Percentiles rank a stretch among this genome's conserved stretches.
Conservation (phyloP, 2,797 vertebrate genomes). For the Diceros bicornis region DNA sequence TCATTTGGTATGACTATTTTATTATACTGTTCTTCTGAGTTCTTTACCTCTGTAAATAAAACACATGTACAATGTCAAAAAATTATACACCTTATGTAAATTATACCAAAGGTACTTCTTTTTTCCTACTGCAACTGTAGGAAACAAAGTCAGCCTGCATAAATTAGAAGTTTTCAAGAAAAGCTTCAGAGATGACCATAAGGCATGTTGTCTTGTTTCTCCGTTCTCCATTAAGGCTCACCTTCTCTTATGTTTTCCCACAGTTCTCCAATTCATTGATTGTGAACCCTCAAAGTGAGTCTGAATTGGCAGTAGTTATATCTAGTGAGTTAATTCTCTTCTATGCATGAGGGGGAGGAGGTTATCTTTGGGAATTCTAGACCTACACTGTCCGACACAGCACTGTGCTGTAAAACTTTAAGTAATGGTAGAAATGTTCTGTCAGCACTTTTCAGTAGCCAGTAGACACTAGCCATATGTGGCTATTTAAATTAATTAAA, state of each 20-base stretch:
- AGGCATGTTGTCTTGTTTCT: no score
- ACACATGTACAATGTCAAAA: background rate
- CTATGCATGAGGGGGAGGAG: no score
- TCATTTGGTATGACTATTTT: constrained; percentile 97
- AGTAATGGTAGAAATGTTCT: background rate
- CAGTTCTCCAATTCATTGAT: background rate
- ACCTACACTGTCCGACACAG: background rate
- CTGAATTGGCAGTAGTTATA: background rate
- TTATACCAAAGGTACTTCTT: background rate
- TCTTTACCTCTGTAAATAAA: constrained; percentile 93
- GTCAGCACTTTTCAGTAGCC: background rate
- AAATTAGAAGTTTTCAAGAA: background rate
- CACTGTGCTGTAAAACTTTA: background rate
- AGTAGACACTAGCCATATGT: background rate
- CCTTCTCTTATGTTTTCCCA: background rate
- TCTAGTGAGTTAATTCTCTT: background rate
- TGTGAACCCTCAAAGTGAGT: background rate
- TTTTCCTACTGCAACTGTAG: background rate
- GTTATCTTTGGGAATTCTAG: background rate
- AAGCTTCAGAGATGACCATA: background rate
- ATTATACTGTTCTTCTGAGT: constrained; percentile 95
- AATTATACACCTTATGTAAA: background rate
- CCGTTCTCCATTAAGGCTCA: background rate
- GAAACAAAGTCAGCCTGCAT: background rate
- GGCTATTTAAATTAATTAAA: background rate